A percentile compares a stretch with the other conserved stretches of the same genome.
Evolutionary conservation across 1,140 invertebrate species (phyloP).

Genomic region (Drosophila rufa): DNA sequence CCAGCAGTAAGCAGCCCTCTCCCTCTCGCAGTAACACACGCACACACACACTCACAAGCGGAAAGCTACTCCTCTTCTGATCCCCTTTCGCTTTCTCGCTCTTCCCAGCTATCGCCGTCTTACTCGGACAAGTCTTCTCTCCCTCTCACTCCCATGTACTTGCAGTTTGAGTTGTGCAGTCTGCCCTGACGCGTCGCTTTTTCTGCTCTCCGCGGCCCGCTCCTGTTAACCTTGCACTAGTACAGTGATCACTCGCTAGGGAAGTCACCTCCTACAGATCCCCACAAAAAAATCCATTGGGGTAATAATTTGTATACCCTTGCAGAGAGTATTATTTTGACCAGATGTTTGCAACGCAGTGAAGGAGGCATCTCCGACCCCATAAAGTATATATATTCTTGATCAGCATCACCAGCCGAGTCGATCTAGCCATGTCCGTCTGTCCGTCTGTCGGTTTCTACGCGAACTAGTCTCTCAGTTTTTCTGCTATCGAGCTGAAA

Average conservation of each 20-base stretch:
- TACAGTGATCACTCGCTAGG: conserved; percentile 11
- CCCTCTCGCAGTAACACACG: conserved; percentile 21
- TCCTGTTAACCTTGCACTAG: background rate
- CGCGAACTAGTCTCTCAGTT: no score
- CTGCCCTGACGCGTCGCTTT: conserved; percentile 69
- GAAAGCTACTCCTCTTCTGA: conserved; percentile 31
- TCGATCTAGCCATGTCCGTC: no score
- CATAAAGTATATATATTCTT: no score
- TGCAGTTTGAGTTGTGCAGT: conserved; percentile 72
- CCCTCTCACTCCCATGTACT: conserved; percentile 12
- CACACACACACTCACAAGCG: background rate
- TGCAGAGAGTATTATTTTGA: no score
- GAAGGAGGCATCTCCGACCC: no score
- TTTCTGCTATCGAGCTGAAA: no score
- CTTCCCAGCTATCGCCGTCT: background rate
- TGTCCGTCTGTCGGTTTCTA: no score
- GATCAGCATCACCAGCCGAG: no score
- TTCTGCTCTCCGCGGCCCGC: conserved; percentile 22
- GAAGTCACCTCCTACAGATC: background rate
- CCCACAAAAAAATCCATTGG: no score
- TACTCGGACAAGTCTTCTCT: conserved; percentile 1
- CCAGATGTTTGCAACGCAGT: no score
- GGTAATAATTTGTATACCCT: accelerated
- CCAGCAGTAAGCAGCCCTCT: conserved; percentile 4
- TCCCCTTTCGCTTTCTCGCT: conserved; percentile 47